Percentiles rank a stretch among this genome's conserved stretches.
These are phyloP conservation scores for Holothuria leucospilota DNA, from an alignment of 53 echinoderm and acorn worm genomes.

Conservation along the genomic window DNA sequence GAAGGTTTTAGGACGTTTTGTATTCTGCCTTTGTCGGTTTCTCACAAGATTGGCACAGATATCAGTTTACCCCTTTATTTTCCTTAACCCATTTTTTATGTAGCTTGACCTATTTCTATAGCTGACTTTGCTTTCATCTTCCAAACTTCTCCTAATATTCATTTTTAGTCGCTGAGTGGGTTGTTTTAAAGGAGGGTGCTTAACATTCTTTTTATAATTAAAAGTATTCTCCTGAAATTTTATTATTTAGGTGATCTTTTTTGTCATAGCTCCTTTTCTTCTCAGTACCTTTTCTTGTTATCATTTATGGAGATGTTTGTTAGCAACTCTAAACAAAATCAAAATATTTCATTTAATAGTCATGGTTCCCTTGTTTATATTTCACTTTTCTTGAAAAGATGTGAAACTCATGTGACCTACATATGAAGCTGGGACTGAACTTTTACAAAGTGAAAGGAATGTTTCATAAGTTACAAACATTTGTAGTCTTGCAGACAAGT, in stretches of 20 bases:
- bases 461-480: no score
- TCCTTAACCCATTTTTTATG: not conserved
- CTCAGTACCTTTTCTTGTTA: not conserved
- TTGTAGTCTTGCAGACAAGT: no score
- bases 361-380: no score
- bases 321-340: not conserved
- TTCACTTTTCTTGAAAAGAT: no score
- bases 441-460: no score
- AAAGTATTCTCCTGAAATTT: not conserved
- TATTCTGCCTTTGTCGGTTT: no score
- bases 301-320: not conserved
- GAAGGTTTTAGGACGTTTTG: no score
- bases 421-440: no score
- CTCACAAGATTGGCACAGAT: no score
- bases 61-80: not conserved
- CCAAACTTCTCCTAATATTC: not conserved
- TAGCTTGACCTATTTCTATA: not conserved
- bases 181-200: not conserved
- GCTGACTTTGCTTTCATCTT: not conserved
- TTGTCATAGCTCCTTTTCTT: not conserved
- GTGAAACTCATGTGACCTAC: no score
- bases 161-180: no score
- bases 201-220: not conserved
- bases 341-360: no score
- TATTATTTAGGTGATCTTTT: not conserved